Conservation (phyloP, 2,113 vertebrate genomes). For the Vidua macroura region DNA sequence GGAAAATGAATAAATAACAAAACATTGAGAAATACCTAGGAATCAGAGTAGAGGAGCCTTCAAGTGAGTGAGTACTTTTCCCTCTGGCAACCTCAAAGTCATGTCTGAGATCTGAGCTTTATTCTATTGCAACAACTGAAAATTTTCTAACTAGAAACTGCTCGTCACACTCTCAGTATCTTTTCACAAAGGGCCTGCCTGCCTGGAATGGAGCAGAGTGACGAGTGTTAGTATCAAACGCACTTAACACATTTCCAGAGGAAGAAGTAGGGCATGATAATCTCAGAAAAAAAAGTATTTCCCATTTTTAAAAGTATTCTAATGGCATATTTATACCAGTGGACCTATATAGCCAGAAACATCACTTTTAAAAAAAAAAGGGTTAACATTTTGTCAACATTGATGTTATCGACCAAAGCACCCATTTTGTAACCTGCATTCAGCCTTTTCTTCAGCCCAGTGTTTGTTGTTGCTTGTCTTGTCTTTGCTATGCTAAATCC, state of each 20-base stretch:
- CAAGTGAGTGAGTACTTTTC: neutral
- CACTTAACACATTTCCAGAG: neutral
- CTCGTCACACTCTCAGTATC: neutral
- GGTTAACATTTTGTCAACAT: neutral
- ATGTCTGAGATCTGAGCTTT: neutral
- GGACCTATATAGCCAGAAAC: neutral
- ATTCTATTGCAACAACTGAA: neutral
- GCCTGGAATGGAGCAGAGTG: neutral
- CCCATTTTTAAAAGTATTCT: neutral
- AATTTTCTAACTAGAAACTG: neutral
- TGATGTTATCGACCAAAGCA: neutral
- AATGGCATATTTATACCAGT: neutral
- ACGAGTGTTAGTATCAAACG: neutral
- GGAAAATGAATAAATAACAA: neutral
- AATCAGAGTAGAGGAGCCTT: neutral
- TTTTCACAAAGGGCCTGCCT: neutral
- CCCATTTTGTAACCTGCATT: neutral
- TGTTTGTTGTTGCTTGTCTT: neutral
- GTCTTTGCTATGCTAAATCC: neutral
- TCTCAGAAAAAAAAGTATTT: neutral
- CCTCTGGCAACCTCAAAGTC: neutral
- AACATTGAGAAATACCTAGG: neutral
- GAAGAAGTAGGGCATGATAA: neutral
- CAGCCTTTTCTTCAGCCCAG: neutral
- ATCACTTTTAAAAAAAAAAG: neutral